phyloP scores from a whole-genome alignment of 1,140 invertebrate genomes.

The Halyomorpha halys region DNA sequence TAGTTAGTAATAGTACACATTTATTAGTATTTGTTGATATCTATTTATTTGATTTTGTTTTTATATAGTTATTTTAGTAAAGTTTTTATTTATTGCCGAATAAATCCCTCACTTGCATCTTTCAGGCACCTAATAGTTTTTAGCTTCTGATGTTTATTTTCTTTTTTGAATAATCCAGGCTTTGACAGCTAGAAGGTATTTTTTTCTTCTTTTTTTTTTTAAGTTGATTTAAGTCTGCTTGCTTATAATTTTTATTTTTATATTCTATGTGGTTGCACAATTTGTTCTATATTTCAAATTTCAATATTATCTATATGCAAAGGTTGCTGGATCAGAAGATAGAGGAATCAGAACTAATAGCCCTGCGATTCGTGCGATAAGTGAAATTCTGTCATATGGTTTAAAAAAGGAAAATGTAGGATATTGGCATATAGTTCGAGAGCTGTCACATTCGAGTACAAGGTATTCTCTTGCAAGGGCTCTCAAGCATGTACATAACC shows the following conservation, averaged over 20 bases:
- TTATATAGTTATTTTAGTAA: neutral
- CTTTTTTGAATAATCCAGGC: neutral
- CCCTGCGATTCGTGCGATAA: constrained; percentile 16
- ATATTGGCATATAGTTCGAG: constrained; percentile 25
- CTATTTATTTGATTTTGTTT: neutral
- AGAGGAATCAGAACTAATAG: constrained; percentile 18
- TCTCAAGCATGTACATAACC: constrained; percentile 20
- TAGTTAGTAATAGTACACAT: constrained; percentile 13
- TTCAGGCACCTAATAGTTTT: neutral
- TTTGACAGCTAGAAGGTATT: constrained; percentile 7
- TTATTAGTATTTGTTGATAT: neutral
- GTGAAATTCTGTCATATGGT: constrained; percentile 22
- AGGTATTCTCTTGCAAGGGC: constrained; percentile 19
- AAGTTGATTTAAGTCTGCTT: neutral
- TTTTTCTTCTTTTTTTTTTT: neutral
- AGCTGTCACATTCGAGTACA: constrained; percentile 20
- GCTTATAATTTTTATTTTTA: too few relatives aligned
- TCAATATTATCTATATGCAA: neutral
- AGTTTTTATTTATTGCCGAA: neutral
- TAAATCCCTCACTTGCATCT: neutral
- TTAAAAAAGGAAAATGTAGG: constrained; percentile 10
- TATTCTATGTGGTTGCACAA: too few relatives aligned
- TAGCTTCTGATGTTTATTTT: constrained; percentile 15
- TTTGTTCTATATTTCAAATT: too few relatives aligned
- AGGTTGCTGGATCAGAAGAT: constrained; percentile 18